phyloP scores from a whole-genome alignment of 2,888 invertebrate species.

The Xestia c-nigrum region DNA sequence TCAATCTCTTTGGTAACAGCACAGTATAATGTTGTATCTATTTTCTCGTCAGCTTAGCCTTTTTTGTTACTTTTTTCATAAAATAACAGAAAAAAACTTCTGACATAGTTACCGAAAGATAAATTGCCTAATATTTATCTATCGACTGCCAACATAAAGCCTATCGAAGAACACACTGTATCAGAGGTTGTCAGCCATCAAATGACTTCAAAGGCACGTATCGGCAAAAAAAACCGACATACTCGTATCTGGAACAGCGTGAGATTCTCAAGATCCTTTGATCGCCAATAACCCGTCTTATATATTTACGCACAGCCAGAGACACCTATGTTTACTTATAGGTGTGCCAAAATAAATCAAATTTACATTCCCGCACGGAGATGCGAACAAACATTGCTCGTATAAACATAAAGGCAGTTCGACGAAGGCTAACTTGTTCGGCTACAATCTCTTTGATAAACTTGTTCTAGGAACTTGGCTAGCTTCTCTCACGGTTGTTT shows the following conservation, averaged over 20 bases:
- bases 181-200: slow-evolving; percentile 38
- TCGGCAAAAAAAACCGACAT: slow-evolving; percentile 50
- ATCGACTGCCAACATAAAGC: slow-evolving; percentile 14
- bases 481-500: slow-evolving; percentile 83
- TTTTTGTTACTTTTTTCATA: slow-evolving; percentile 12
- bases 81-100: neutral
- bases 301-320: slow-evolving; percentile 51
- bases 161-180: slow-evolving; percentile 25
- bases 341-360: slow-evolving; percentile 66
- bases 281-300: slow-evolving; percentile 58
- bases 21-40: slow-evolving; percentile 5
- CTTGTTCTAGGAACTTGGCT: slow-evolving; percentile 80
- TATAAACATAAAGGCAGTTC: slow-evolving; percentile 66
- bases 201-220: slow-evolving; percentile 51
- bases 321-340: slow-evolving; percentile 47
- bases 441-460: slow-evolving; percentile 83
- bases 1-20: too few relatives aligned
- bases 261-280: slow-evolving; percentile 54
- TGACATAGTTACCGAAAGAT: slow-evolving; percentile 11
- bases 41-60: neutral
- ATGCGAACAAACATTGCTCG: slow-evolving; percentile 62
- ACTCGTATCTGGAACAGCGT: slow-evolving; percentile 32
- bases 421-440: slow-evolving; percentile 84
- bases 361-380: slow-evolving; percentile 65
- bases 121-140: slow-evolving; percentile 36